A percentile compares a stretch with the other conserved stretches of the same genome.
These are phyloP conservation scores for Mesocentrotus franciscanus DNA, from an alignment of 53 echinoderm and acorn worm genomes.

Conservation along the genomic window DNA sequence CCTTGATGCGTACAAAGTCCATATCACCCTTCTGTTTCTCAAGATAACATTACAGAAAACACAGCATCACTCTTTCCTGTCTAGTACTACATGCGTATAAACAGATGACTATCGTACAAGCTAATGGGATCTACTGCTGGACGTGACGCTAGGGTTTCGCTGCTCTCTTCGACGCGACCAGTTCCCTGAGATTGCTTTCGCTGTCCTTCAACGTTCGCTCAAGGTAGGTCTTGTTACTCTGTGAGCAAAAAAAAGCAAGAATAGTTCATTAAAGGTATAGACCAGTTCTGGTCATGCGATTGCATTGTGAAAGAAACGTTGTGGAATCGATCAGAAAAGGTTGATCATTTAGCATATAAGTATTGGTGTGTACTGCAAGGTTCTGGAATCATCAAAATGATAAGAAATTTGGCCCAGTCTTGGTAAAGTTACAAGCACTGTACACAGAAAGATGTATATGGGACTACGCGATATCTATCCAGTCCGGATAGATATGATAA, in stretches of 20 bases:
- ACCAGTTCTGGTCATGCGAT: too few relatives aligned
- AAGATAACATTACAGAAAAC: background rate
- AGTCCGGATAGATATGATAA: too few relatives aligned
- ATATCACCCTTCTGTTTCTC: background rate
- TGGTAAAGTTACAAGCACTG: too few relatives aligned
- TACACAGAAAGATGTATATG: too few relatives aligned
- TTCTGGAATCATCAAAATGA: too few relatives aligned
- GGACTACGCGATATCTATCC: too few relatives aligned
- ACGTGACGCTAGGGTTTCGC: conserved; percentile 74
- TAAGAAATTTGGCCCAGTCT: too few relatives aligned
- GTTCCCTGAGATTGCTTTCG: conserved; percentile 91
- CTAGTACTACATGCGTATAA: conserved; percentile 39
- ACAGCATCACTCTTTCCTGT: background rate
- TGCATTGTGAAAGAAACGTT: too few relatives aligned
- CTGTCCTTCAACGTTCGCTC: conserved; percentile 90
- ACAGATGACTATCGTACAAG: conserved; percentile 15
- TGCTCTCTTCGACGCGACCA: conserved; percentile 90
- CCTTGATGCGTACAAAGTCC: background rate
- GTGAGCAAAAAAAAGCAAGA: conserved; percentile 20
- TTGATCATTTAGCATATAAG: too few relatives aligned
- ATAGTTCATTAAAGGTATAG: background rate
- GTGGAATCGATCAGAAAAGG: too few relatives aligned
- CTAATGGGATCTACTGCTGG: background rate
- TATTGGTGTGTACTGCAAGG: too few relatives aligned
- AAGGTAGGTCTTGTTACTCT: conserved; percentile 91